A percentile compares a stretch with the other conserved stretches of the same genome.
phyloP scores from a whole-genome alignment of 2,113 vertebrate genomes.

The Panthera uncia region DNA sequence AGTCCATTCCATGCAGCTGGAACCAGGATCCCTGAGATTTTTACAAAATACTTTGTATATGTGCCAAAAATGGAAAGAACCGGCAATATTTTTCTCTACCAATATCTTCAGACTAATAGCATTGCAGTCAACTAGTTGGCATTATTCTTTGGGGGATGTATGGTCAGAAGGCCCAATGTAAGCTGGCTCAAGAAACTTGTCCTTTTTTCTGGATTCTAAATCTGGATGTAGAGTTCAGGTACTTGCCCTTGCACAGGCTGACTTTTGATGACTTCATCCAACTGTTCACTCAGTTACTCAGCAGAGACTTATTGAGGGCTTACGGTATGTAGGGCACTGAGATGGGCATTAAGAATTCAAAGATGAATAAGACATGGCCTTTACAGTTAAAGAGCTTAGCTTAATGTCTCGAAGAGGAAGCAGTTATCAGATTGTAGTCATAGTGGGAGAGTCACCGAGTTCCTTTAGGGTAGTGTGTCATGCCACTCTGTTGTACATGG shows the following conservation, averaged over 20 bases:
- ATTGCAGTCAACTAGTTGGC: background rate
- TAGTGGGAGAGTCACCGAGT: background rate
- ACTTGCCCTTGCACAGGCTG: background rate
- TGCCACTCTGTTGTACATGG: no score
- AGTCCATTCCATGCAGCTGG: slow-evolving; percentile 28
- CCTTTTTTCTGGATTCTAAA: background rate
- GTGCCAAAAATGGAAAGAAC: slow-evolving; percentile 35
- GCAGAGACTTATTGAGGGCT: background rate
- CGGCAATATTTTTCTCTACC: background rate
- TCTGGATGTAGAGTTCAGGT: background rate
- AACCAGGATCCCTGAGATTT: slow-evolving; percentile 48
- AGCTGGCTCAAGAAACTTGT: background rate
- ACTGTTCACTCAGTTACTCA: background rate
- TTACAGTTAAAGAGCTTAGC: background rate
- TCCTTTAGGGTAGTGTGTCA: background rate
- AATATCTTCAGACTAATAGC: background rate
- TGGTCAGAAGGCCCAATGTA: background rate
- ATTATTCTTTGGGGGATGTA: background rate
- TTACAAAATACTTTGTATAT: slow-evolving; percentile 42
- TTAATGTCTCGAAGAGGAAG: background rate
- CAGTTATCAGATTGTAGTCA: background rate
- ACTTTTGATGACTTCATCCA: background rate
- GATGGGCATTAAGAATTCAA: background rate
- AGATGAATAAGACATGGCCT: background rate
- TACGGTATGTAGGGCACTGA: background rate